Evolutionary conservation across 2,113 vertebrate genomes (phyloP).

Genomic region (Takifugu bimaculatus): DNA sequence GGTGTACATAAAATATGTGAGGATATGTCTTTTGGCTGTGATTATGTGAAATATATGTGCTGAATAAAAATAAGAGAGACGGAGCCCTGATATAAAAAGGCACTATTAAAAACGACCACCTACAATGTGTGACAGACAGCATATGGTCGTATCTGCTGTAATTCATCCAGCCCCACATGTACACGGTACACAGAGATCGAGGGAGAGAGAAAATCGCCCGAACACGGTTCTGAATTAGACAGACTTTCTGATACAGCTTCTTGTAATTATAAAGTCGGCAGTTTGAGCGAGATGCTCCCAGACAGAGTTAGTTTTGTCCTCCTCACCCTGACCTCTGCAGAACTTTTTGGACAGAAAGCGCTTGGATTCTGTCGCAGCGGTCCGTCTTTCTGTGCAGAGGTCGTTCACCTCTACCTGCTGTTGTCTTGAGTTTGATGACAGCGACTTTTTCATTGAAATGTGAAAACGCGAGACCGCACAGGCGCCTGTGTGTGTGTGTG

Average conservation of each 20-base stretch:
- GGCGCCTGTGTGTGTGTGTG: slow-evolving; percentile 8
- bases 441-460: slow-evolving; percentile 47
- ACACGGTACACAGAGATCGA: not conserved
- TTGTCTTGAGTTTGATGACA: slow-evolving; percentile 60
- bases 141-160: slow-evolving; percentile 65
- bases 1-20: slow-evolving; percentile 19
- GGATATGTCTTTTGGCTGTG: slow-evolving; percentile 11
- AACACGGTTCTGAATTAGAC: slow-evolving; percentile 44
- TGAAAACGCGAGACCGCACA: slow-evolving; percentile 40
- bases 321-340: slow-evolving; percentile 34
- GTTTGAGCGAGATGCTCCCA: slow-evolving; percentile 38
- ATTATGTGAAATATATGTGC: slow-evolving; percentile 31
- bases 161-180: slow-evolving; percentile 35
- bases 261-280: slow-evolving; percentile 52
- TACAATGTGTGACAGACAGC: slow-evolving; percentile 55
- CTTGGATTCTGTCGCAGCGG: slow-evolving; percentile 35
- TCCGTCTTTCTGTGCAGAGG: slow-evolving; percentile 58
- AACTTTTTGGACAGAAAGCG: slow-evolving; percentile 60
- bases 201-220: slow-evolving; percentile 31
- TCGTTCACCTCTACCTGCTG: slow-evolving; percentile 71
- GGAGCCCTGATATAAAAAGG: slow-evolving; percentile 16
- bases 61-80: slow-evolving; percentile 48
- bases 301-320: slow-evolving; percentile 18
- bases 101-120: slow-evolving; percentile 51
- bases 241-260: slow-evolving; percentile 40